These are phyloP conservation scores for Imbricaverruca yamaguchii DNA, from an alignment of 2,888 invertebrate species.

Conservation along the genomic window DNA sequence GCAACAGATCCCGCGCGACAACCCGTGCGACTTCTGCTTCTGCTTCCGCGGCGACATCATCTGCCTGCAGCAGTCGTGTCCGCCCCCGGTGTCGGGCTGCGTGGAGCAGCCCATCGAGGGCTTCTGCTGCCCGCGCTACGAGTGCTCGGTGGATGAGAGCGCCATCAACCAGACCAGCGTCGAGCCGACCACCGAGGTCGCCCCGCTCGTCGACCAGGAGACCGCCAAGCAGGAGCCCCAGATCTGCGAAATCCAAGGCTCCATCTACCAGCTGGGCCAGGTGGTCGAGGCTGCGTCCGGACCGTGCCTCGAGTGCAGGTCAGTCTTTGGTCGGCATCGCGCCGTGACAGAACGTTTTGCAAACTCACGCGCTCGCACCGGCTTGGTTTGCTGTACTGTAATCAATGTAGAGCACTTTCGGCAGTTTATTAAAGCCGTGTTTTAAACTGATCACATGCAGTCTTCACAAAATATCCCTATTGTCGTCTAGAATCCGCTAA, in stretches of 20 bases:
- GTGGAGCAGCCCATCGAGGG: constrained; percentile 87
- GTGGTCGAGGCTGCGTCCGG: constrained; percentile 76
- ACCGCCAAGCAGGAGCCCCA: constrained; percentile 31
- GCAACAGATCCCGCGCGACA: constrained; percentile 87
- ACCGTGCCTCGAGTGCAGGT: constrained; percentile 91
- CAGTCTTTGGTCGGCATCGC: too few species aligned
- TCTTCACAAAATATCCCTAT: too few species aligned
- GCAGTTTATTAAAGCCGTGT: too few species aligned
- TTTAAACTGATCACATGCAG: too few species aligned
- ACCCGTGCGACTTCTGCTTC: constrained; percentile 94
- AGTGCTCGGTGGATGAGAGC: constrained; percentile 70
- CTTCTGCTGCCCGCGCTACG: constrained; percentile 90
- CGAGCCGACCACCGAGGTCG: constrained; percentile 70
- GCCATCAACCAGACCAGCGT: constrained; percentile 33
- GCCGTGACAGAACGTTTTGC: too few species aligned
- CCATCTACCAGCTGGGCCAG: constrained; percentile 77
- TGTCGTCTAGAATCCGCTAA: too few species aligned
- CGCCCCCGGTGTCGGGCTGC: constrained; percentile 87
- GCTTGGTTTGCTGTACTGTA: too few species aligned
- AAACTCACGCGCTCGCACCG: too few species aligned
- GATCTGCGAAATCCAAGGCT: constrained; percentile 79
- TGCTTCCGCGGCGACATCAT: constrained; percentile 94
- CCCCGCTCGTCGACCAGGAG: constrained; percentile 46
- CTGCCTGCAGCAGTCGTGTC: constrained; percentile 89
- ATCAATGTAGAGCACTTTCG: too few species aligned